Evolutionary conservation across 2,797 vertebrate species (phyloP).

Genomic region (Danio albolineatus): DNA sequence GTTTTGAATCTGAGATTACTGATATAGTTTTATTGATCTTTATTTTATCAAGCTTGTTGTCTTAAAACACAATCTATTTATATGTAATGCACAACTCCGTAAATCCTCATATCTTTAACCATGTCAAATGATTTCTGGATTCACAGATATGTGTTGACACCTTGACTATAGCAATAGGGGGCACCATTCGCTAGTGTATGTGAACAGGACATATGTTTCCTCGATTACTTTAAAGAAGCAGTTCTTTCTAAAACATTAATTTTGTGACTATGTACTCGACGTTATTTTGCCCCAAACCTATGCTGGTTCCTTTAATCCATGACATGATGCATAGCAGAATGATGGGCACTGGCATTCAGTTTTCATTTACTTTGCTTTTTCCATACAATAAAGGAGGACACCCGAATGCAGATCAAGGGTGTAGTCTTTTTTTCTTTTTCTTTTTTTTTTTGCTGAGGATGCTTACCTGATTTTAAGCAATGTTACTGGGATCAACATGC

Average conservation of each 20-base stretch:
- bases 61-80: background rate
- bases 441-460: too few relatives aligned
- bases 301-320: background rate
- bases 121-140: background rate
- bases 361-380: background rate
- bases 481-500: too few relatives aligned
- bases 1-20: background rate
- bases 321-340: background rate
- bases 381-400: background rate
- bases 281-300: background rate
- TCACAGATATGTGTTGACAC: background rate
- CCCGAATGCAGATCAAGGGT: background rate
- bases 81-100: background rate
- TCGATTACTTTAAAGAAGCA: background rate
- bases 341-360: background rate
- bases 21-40: too few relatives aligned
- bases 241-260: background rate
- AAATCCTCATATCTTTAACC: background rate
- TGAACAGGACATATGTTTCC: background rate
- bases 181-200: constrained; percentile 39
- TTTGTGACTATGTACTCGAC: background rate
- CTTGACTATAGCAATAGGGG: constrained; percentile 42
- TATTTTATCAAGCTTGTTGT: background rate
- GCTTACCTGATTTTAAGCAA: too few relatives aligned
- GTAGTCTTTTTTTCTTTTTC: too few relatives aligned